Percentiles rank a stretch among this genome's conserved stretches.
phyloP scores from a whole-genome alignment of 1,140 invertebrate species.

The Acromyrmex echinatior region DNA sequence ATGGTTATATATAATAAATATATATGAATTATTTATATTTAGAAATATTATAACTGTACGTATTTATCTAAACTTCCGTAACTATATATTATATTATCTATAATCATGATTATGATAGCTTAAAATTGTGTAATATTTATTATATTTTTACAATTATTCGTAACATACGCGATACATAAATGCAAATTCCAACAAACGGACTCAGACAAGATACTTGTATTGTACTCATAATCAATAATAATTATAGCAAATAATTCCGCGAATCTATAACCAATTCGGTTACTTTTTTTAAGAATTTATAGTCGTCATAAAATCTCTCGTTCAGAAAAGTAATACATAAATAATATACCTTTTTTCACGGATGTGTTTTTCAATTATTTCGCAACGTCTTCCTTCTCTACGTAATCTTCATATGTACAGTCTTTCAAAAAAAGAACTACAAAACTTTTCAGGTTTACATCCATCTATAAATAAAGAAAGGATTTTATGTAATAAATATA shows the following conservation, averaged over 20 bases:
- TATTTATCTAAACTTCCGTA: neutral
- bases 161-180: neutral
- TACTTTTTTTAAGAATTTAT: neutral
- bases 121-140: slow-evolving; percentile 20
- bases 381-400: neutral
- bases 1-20: slow-evolving; percentile 38
- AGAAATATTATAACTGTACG: slow-evolving; percentile 28
- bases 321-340: slow-evolving; percentile 9
- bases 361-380: neutral
- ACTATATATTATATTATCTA: neutral
- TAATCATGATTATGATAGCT: slow-evolving; percentile 15
- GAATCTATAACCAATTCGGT: neutral
- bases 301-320: too few relatives aligned
- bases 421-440: neutral
- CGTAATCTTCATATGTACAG: slow-evolving; percentile 3
- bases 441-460: neutral
- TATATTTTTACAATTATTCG: slow-evolving; percentile 12
- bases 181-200: neutral
- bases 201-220: neutral
- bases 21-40: slow-evolving; percentile 48
- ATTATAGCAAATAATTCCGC: neutral
- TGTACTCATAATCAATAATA: slow-evolving; percentile 2
- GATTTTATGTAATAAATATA: neutral
- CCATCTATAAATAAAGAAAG: neutral
- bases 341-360: neutral